Base-by-base conservation (phyloP, 2,113 vertebrate genomes). In the Brachyistius frenatus region DNA sequence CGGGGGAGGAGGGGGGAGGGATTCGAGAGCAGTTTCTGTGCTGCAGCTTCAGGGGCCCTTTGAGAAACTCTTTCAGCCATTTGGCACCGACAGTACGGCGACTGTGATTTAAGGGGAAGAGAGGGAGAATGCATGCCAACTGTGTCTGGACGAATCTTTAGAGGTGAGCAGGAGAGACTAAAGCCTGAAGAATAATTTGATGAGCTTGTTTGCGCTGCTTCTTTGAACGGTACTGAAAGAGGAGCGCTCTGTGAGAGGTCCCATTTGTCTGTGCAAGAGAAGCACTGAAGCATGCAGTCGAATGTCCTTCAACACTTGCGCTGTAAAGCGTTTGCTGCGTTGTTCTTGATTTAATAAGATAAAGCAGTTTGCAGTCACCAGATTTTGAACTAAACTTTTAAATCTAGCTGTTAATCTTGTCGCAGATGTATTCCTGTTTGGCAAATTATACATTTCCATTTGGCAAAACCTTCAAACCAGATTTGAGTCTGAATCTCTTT, bases 51-150 rank as follows among this genome's bases (percentile, higher is more conserved):
- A 30, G 73, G 77, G 73, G 73, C 55, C 85, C 65, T 49, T 47
- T n/a, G 55, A 84, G 80, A 64, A 76, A n/a, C 63, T 53, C 57
- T 61, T 46, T 72, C 50, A 70, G 66, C 76, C 62, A 50, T 66
- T 76, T 90, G 84, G 84, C 80, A 82, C 39, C 7, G 67, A 56
- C 61, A 76, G 9, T 2, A 61, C 5, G 30, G 35, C 7, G 50
- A 61, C 80, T 75, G 73, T 72, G 76, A 73, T 86, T 85, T 73
- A 76, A 73, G 52, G 32, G 52, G 32, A 10, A 56, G 32, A 64
- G 39, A 68, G 71, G 74, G 68, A 56, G 62, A 72, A 41, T 71
- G 62, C 5, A 63, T 63, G 70, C 54, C 73, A 68, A 46, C 57
- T 58, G 44, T n/a, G 55, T 58, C 4, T 70, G 30, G 66, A 66